phyloP scores from a whole-genome alignment of 2,888 invertebrate species.

The Catocala fraxini region DNA sequence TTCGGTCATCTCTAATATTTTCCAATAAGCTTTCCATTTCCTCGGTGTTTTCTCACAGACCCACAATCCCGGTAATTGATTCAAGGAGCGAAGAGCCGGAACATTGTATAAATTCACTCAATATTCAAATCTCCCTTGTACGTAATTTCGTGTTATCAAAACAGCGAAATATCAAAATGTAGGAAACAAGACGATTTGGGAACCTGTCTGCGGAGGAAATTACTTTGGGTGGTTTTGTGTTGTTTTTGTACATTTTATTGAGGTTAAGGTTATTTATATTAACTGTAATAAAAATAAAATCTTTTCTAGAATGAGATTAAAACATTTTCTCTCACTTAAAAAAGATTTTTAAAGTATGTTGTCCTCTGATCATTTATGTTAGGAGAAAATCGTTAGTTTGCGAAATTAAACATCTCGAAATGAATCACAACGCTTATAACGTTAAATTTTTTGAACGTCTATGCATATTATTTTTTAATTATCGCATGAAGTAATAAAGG shows the following conservation, averaged over 20 bases:
- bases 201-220: neutral
- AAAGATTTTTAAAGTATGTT: no score
- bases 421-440: no score
- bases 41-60: neutral
- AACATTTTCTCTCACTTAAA: no score
- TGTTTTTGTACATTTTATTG: neutral
- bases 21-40: conserved; percentile 10
- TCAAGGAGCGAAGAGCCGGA: neutral
- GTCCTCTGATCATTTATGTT: no score
- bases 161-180: neutral
- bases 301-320: no score
- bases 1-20: neutral
- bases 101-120: conserved; percentile 13
- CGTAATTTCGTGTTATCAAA: neutral
- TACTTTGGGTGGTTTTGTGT: neutral
- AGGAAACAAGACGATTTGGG: neutral
- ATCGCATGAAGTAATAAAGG: no score
- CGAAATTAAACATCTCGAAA: no score
- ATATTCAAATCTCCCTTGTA: conserved; percentile 12
- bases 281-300: no score
- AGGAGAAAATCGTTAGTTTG: no score
- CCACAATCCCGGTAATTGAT: conserved; percentile 6
- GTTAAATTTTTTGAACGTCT: no score
- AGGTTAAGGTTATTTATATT: no score
- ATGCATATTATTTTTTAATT: no score